Base-by-base conservation (phyloP, 2,888 invertebrate species). In the Agrilus mali region DNA sequence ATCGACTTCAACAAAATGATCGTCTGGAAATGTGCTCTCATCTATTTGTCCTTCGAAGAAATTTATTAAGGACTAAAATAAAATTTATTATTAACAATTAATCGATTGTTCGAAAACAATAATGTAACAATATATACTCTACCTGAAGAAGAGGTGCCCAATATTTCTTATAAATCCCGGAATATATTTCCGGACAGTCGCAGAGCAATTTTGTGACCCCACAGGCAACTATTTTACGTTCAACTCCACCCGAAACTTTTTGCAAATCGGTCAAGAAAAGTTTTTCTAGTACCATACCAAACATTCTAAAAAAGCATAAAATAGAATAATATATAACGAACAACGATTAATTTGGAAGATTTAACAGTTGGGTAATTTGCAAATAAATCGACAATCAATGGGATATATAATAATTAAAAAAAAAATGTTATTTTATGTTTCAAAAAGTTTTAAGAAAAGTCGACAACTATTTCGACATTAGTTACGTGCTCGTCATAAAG, bases 221-320 rank as follows among this genome's bases (percentile, higher is more conserved):
- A 33, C 93, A 85, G 1, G 90, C 88, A 42, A 92, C 86, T 50
- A 94, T 84, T 71, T 93, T 93, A 45, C 87, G 79, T 60, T 97
- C 95, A 27, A 83, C 69, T 38, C 73, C 71, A 2, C 89, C 90
- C 10, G 79, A 76, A 12, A 96, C 82, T 61, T 90, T 92, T 66
- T 87, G 87, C 56, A 93, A 70, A 58, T 96, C 95, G 1, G 83
- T 70, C 15, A 95, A 71, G 44, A 93, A 74, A 8, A 98, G 76
- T 45, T 92, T 85, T 59, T 96, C 93, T 51, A 93, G 64, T 41
- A 98, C 87, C 95, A 96, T 96, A 20, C 82, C 82, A 72, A 96
- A 97, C 86, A 98, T 88, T 55, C 89, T 86, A 49, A 44, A 55
- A 55, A 44, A 44, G 42, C 38, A 35, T 40, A 35, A 41, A 44